Percentiles rank a stretch among this genome's conserved stretches.
Conservation (phyloP, 1,140 invertebrate species). For the Vanessa tameamea region DNA sequence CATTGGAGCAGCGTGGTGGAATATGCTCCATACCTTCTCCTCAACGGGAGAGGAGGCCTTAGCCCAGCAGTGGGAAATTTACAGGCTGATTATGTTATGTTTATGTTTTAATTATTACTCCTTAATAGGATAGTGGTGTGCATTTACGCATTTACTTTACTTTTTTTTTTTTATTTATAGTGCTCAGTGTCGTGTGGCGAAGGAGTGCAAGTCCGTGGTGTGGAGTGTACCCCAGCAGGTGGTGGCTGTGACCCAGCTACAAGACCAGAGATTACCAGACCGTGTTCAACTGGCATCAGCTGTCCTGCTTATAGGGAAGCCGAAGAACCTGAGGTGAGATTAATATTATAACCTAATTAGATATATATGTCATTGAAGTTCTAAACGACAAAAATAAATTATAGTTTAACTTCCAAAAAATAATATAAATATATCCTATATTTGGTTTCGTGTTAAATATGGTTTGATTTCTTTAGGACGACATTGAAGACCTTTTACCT, state of each 20-base stretch:
- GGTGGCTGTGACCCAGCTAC: constrained; percentile 78
- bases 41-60: too few species aligned
- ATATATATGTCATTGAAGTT: neutral
- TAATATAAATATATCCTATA: too few species aligned
- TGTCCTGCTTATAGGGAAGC: constrained; percentile 79
- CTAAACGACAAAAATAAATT: too few species aligned
- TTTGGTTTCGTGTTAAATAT: too few species aligned
- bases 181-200: constrained; percentile 93
- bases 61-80: too few species aligned
- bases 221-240: constrained; percentile 87
- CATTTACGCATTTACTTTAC: neutral
- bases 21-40: too few species aligned
- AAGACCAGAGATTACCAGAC: constrained; percentile 83
- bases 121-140: too few species aligned
- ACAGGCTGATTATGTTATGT: too few species aligned
- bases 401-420: too few species aligned
- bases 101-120: too few species aligned
- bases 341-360: neutral
- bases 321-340: constrained; percentile 63
- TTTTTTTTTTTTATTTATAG: constrained; percentile 71
- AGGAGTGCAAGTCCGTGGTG: constrained; percentile 89
- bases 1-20: too few species aligned
- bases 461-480: constrained; percentile 55
- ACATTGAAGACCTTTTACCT: constrained; percentile 77
- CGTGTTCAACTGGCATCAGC: constrained; percentile 85